phyloP scores from a whole-genome alignment of 2,113 vertebrate genomes.

The Murina feae region DNA sequence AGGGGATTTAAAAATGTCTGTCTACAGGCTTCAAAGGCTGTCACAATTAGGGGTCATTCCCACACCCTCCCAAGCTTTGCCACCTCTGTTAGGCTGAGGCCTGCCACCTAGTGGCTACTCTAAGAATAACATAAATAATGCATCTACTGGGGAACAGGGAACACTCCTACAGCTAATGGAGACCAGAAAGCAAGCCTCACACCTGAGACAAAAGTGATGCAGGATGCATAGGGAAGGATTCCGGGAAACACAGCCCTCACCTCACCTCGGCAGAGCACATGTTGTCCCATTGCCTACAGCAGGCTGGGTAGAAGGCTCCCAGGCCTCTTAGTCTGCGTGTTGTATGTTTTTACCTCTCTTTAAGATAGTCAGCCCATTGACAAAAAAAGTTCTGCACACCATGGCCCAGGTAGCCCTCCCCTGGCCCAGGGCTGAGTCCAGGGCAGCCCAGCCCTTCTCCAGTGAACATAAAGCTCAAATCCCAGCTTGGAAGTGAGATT shows the following conservation, averaged over 20 bases:
- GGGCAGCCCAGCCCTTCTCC: neutral
- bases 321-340: neutral
- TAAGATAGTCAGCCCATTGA: neutral
- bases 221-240: neutral
- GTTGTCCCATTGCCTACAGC: neutral
- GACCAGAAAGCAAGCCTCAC: no score
- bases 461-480: neutral
- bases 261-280: neutral
- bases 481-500: neutral
- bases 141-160: fast-evolving
- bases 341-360: neutral
- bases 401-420: neutral
- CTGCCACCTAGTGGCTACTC: slow-evolving; percentile 1
- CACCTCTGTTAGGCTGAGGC: neutral
- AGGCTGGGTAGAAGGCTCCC: neutral
- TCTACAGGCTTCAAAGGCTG: neutral
- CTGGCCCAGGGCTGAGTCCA: neutral
- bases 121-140: neutral
- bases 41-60: neutral
- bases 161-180: neutral
- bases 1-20: neutral
- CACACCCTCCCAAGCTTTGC: neutral
- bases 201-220: neutral
- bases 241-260: neutral
- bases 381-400: neutral